These are phyloP conservation scores for Cyanistes caeruleus DNA, from an alignment of 2,113 vertebrate species.

Conservation along the genomic window DNA sequence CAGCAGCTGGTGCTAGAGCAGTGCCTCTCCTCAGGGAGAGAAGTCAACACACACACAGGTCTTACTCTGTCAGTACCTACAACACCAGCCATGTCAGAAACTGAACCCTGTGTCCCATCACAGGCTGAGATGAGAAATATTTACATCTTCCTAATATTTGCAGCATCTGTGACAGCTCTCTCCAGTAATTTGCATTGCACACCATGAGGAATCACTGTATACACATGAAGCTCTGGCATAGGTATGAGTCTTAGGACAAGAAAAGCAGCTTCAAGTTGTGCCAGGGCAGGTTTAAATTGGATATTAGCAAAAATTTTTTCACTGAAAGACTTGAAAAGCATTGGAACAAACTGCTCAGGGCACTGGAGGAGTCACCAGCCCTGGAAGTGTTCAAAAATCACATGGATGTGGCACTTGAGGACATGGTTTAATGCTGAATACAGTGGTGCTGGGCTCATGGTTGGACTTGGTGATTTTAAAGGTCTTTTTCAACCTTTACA, in stretches of 20 bases:
- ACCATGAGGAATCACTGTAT: not conserved
- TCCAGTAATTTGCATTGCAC: not conserved
- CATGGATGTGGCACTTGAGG: not conserved
- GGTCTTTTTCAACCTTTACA: not conserved
- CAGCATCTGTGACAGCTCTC: not conserved
- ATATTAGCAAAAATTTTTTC: not conserved
- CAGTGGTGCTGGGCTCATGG: not conserved
- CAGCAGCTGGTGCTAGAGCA: not conserved
- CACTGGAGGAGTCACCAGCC: not conserved
- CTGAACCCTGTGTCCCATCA: not conserved
- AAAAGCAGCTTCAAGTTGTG: not conserved
- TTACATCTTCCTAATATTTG: not conserved
- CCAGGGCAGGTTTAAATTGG: not conserved
- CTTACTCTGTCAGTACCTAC: not conserved
- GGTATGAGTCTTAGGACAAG: not conserved
- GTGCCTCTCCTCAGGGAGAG: not conserved
- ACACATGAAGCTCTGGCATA: not conserved
- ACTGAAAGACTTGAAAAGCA: not conserved
- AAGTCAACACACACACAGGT: not conserved
- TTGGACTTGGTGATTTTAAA: not conserved
- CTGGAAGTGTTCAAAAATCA: not conserved
- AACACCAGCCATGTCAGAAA: fast-evolving
- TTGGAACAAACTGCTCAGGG: not conserved
- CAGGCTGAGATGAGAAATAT: not conserved
- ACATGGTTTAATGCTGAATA: not conserved